These are phyloP conservation scores for Psephotus haematonotus DNA, from an alignment of 2,113 vertebrate genomes.

Conservation along the genomic window DNA sequence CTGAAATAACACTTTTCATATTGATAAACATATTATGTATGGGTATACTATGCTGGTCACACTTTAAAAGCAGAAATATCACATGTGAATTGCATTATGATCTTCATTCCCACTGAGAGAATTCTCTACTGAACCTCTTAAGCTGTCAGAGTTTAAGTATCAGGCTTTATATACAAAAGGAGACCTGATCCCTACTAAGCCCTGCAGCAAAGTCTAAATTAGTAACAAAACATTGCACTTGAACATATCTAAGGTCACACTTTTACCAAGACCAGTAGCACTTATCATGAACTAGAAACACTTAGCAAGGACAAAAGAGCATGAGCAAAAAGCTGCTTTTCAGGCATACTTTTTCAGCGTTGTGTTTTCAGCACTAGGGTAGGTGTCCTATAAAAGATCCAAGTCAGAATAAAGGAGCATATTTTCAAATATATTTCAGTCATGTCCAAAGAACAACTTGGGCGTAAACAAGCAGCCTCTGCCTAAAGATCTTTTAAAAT, in stretches of 20 bases:
- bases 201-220: constrained; percentile 44
- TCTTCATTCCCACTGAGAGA: background rate
- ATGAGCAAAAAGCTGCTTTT: background rate
- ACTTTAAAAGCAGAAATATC: background rate
- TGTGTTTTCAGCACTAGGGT: background rate
- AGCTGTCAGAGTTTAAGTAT: constrained; percentile 43
- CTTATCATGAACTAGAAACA: background rate
- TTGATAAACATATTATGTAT: background rate
- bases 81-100: background rate
- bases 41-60: background rate
- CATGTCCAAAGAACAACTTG: background rate
- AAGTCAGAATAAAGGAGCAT: background rate
- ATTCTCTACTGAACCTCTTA: constrained; percentile 9
- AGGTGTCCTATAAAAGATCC: background rate
- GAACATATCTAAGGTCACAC: constrained; percentile 43
- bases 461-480: background rate
- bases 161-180: constrained; percentile 24
- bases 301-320: constrained; percentile 40
- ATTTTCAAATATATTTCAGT: background rate
- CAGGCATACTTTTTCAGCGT: background rate
- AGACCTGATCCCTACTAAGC: constrained; percentile 24
- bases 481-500: background rate
- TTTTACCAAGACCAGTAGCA: constrained; percentile 6
- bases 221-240: constrained; percentile 56
- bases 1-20: background rate